Conservation (phyloP, 2,797 vertebrate species). For the Helostoma temminkii region DNA sequence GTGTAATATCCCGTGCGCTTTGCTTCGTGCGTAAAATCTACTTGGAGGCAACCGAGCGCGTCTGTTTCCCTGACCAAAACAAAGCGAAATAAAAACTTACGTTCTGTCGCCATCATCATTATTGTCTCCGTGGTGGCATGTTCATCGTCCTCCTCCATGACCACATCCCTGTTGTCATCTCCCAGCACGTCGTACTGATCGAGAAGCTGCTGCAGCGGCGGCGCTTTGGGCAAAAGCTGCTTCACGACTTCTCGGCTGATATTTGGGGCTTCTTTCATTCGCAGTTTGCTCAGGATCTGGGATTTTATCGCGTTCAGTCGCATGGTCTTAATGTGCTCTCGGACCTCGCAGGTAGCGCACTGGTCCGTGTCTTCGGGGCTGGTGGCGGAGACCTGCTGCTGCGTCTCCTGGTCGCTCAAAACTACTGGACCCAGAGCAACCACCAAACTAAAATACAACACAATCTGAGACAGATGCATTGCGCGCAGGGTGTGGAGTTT, state of each 20-base stretch:
- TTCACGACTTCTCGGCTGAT: conserved; percentile 96
- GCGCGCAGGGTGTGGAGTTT: conserved; percentile 76
- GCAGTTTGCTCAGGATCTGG: conserved; percentile 98
- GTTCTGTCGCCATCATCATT: conserved; percentile 95
- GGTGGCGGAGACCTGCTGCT: conserved; percentile 77
- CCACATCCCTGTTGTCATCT: conserved; percentile 92
- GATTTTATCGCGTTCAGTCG: conserved; percentile 96
- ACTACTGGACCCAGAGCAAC: conserved; percentile 87
- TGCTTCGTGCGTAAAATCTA: conserved; percentile 32
- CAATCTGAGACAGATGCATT: conserved; percentile 87
- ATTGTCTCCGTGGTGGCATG: conserved; percentile 95
- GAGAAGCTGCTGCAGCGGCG: conserved; percentile 95
- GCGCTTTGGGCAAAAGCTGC: conserved; percentile 96
- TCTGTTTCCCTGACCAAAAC: not conserved
- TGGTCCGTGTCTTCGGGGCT: conserved; percentile 86
- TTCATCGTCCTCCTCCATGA: conserved; percentile 94
- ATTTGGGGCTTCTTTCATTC: conserved; percentile 96
- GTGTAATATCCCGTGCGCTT: not conserved
- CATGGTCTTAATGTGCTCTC: conserved; percentile 95
- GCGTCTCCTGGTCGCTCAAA: conserved; percentile 87
- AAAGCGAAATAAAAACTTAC: conserved; percentile 84
- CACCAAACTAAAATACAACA: conserved; percentile 89
- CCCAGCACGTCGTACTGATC: conserved; percentile 98
- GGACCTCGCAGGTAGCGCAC: conserved; percentile 93
- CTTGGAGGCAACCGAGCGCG: conserved; percentile 8